Base-by-base conservation (phyloP, 2,113 vertebrate genomes). In the Hypanus sabinus region DNA sequence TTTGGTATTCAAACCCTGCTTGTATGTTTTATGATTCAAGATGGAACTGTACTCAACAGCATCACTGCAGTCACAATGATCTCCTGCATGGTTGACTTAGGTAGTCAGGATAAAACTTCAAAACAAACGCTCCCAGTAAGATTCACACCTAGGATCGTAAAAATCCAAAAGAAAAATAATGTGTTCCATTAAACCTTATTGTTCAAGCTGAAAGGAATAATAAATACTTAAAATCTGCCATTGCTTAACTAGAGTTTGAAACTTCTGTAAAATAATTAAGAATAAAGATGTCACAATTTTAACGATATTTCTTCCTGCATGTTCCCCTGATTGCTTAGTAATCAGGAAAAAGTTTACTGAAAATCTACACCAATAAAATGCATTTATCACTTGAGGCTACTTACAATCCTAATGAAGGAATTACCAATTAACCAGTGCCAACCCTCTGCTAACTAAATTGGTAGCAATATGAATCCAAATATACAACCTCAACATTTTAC, bases 221-320 rank as follows among this genome's bases (percentile, higher is more conserved):
- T 73, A 93, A 73, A 73, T 93, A 93, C 68, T 11, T 73, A 71
- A 93, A 73, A 93, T 93, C 36, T 65, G 62, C 30, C 20, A 65
- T 93, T 30, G 10, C 30, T 6, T 93, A 30, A 24, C 38, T 71
- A 73, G 91, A 93, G 91, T 73, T 93, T 73, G 70, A 55, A 27
- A 46, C 65, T 90, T 93, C 30, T 92, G 91, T 38, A 73, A 93
- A 93, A 93, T 6, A 93, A 93, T 75, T 55, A 71, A 55, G 36
- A 93, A 93, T 30, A 71, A 93, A 38, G 38, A 73, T 71, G 33
- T 46, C 91, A 75, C 68, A 38, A 30, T 55, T 70, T 55, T 36
- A 70, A 71, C 8, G 9, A 73, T 70, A 36, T 38, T 38, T 36
- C 36, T 22, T 36, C 62, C 62, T 68, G 88, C n/a, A 5, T 65